Base-by-base conservation (phyloP, 2,888 invertebrate species). In the Encarsia formosa region DNA sequence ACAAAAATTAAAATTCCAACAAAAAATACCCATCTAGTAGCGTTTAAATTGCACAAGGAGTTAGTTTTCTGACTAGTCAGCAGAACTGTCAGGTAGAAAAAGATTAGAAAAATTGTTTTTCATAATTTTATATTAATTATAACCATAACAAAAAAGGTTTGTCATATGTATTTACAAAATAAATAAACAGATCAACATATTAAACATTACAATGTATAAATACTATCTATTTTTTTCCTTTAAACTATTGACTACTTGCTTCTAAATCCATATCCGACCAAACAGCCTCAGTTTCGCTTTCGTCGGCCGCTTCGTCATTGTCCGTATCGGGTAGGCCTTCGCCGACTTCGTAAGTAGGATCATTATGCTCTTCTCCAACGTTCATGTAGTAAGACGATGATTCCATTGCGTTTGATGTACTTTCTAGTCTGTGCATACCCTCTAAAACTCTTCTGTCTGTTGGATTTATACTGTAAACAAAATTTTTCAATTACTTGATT, bases 201-300 rank as follows among this genome's bases (percentile, higher is more conserved):
- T 53, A 48, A 49, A 32, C 47, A 23, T 26, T 48, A 54, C 44
- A 52, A 49, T 49, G 22, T 23, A 52, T 13, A 47, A 45, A 46
- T 26, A 35, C 32, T 24, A 29, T 37, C 23, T 18, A 6, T 22
- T 26, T 50, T 47, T 24, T 41, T 45, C 53, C 24, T n/a, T n/a
- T n/a, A n/a, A n/a, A 50, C 56, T 67, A 73, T 59, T 73, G 73
- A 57, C 73, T 73, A 62, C 73, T 77, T 23, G 79, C 74, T 60
- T 81, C 81, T n/a, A 79, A 75, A 63, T 81, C 81, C 68, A 79
- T 78, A 63, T 81, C 81, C n/a, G 79, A 79, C 81, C 81, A 82
- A 35, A 81, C 77, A 19, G 78, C 79, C 63, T 81, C 81, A 0
- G 79, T 78, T 66, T 81, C 81, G 35, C 79, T 78, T 58, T 76